Percentiles rank a stretch among this genome's conserved stretches.
Conservation (phyloP, 2,113 vertebrate genomes). For the Scalopus aquaticus region DNA sequence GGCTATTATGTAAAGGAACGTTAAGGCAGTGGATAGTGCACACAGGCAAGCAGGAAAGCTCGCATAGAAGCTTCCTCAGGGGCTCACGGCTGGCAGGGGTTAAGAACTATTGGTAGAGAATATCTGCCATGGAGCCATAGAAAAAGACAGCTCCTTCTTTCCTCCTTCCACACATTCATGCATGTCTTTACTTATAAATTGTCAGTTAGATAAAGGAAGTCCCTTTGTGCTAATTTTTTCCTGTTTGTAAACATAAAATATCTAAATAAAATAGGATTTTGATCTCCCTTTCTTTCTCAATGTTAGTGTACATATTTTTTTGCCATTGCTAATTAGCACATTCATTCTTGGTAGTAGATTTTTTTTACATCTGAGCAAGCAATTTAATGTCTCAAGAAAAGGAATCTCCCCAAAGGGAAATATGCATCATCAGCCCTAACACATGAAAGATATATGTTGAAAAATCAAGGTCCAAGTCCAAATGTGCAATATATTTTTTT, state of each 20-base stretch:
- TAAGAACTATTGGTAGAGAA: neutral
- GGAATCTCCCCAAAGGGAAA: neutral
- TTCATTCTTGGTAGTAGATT: slow-evolving; percentile 51
- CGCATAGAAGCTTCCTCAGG: neutral
- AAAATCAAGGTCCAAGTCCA: slow-evolving; percentile 71
- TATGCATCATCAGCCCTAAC: slow-evolving; percentile 61
- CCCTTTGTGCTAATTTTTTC: neutral
- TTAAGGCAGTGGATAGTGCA: neutral
- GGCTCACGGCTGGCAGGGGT: neutral
- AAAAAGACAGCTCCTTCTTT: neutral
- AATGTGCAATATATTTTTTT: slow-evolving; percentile 71
- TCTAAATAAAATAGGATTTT: slow-evolving; percentile 44
- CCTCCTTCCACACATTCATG: neutral
- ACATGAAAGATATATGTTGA: slow-evolving; percentile 71
- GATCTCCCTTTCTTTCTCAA: slow-evolving; percentile 8
- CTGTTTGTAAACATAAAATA: slow-evolving; percentile 38
- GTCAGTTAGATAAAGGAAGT: slow-evolving; percentile 20
- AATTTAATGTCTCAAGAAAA: slow-evolving; percentile 51
- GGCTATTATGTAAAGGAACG: neutral
- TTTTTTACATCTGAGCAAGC: slow-evolving; percentile 31
- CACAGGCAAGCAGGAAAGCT: neutral
- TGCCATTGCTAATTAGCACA: slow-evolving; percentile 53
- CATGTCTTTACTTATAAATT: slow-evolving; percentile 19
- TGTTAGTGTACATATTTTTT: slow-evolving; percentile 11
- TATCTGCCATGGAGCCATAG: neutral